Conservation (phyloP, 2,888 invertebrate genomes). For the Drosophila pegasa region DNA sequence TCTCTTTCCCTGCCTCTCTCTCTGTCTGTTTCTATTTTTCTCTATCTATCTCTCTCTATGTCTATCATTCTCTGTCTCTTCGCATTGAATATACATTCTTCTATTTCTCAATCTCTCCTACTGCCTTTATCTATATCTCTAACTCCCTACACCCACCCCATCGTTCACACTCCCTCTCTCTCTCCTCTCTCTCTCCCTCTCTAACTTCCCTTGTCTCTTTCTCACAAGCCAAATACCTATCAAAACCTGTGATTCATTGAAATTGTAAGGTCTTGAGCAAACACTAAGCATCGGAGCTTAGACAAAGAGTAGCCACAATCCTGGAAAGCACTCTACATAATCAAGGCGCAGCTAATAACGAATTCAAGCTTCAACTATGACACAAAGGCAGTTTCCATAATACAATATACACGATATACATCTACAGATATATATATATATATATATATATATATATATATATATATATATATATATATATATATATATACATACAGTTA, state of each 20-base stretch:
- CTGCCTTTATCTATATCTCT: background rate
- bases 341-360: constrained; percentile 29
- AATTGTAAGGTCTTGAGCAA: background rate
- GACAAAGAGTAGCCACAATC: background rate
- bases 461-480: background rate
- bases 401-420: constrained; percentile 12
- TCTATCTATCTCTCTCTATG: background rate
- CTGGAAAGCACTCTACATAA: constrained; percentile 12
- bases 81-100: no score
- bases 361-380: constrained; percentile 37
- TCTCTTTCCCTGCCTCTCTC: background rate
- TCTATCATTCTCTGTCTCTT: background rate
- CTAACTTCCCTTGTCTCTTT: background rate
- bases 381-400: constrained; percentile 5
- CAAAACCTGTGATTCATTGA: background rate
- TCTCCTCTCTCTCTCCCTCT: background rate
- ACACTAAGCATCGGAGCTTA: background rate
- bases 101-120: background rate
- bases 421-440: no score
- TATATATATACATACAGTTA: constrained; percentile 2
- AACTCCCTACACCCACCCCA: accelerated
- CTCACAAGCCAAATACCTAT: background rate
- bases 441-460: constrained; percentile 2
- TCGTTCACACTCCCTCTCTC: background rate
- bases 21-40: background rate